Evolutionary conservation across 2,888 invertebrate genomes (phyloP).

Genomic region (Tenthredo livida): DNA sequence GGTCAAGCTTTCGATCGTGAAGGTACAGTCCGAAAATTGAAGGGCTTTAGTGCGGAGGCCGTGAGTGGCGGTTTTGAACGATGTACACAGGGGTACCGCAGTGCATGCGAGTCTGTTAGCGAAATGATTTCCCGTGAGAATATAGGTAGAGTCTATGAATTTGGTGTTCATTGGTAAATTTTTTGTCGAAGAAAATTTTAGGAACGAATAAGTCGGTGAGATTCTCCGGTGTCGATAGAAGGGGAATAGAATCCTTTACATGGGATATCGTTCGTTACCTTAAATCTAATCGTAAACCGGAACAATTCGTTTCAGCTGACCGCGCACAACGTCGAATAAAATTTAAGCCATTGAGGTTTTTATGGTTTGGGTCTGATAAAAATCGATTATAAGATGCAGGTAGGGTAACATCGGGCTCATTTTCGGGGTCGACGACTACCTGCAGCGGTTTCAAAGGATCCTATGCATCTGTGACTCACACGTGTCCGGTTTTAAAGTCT

Average conservation of each 20-base stretch:
- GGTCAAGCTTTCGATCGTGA: conserved; percentile 47
- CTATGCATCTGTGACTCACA: conserved; percentile 10
- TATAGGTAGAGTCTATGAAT: neutral
- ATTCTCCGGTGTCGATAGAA: neutral
- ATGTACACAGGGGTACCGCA: conserved; percentile 34
- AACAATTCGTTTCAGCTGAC: conserved; percentile 38
- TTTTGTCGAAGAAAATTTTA: neutral
- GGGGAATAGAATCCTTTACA: neutral
- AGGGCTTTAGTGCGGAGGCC: conserved; percentile 34
- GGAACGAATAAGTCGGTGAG: too few relatives aligned
- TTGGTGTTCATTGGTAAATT: neutral
- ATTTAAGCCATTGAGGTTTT: conserved; percentile 23
- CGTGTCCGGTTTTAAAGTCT: conserved; percentile 6
- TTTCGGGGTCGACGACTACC: conserved; percentile 34
- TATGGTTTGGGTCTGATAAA: conserved; percentile 27
- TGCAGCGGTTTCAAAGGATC: conserved; percentile 34
- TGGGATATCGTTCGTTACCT: neutral
- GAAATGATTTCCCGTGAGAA: conserved; percentile 41
- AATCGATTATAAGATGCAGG: conserved; percentile 31
- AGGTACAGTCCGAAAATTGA: conserved; percentile 53
- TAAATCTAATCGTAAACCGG: conserved; percentile 41
- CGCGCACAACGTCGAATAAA: conserved; percentile 40
- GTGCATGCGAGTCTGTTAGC: conserved; percentile 29
- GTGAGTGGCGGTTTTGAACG: conserved; percentile 41
- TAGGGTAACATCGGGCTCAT: neutral